These are phyloP conservation scores for Sebastes minor DNA, from an alignment of 2,797 vertebrate genomes.

Conservation along the genomic window DNA sequence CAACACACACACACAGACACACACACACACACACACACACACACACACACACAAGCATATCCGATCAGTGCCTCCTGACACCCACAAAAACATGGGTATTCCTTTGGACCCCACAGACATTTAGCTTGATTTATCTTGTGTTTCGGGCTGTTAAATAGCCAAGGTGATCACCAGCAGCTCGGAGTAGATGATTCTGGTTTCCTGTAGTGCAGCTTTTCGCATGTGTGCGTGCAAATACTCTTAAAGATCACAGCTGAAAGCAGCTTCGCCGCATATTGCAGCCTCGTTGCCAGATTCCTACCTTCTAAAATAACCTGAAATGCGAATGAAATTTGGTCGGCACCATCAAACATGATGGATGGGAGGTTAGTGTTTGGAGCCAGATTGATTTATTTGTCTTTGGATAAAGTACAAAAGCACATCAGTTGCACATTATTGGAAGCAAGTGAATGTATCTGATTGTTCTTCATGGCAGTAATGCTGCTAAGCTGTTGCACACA, in stretches of 20 bases:
- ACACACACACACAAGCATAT: background rate
- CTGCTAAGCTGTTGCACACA: constrained; percentile 36
- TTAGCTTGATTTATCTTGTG: constrained; percentile 64
- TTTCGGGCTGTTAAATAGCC: constrained; percentile 26
- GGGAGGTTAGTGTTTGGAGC: constrained; percentile 19
- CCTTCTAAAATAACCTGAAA: constrained; percentile 47
- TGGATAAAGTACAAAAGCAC: constrained; percentile 18
- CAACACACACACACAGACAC: constrained; percentile 6
- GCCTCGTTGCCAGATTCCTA: constrained; percentile 6
- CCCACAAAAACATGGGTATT: constrained; percentile 55
- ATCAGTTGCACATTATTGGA: constrained; percentile 29
- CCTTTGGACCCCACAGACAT: constrained; percentile 39
- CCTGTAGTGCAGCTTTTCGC: constrained; percentile 43
- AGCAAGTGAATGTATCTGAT: constrained; percentile 32
- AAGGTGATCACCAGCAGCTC: constrained; percentile 44
- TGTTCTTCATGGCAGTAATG: constrained; percentile 38
- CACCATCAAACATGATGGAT: constrained; percentile 49
- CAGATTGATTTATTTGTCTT: constrained; percentile 46
- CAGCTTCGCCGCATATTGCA: background rate
- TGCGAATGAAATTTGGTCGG: constrained; percentile 35
- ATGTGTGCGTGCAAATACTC: constrained; percentile 26
- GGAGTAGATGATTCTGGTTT: constrained; percentile 54
- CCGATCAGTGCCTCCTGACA: constrained; percentile 46
- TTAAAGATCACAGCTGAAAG: constrained; percentile 34
- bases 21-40: constrained; percentile 1